Conservation (phyloP, 2,113 vertebrate genomes). For the Casuarius casuarius region DNA sequence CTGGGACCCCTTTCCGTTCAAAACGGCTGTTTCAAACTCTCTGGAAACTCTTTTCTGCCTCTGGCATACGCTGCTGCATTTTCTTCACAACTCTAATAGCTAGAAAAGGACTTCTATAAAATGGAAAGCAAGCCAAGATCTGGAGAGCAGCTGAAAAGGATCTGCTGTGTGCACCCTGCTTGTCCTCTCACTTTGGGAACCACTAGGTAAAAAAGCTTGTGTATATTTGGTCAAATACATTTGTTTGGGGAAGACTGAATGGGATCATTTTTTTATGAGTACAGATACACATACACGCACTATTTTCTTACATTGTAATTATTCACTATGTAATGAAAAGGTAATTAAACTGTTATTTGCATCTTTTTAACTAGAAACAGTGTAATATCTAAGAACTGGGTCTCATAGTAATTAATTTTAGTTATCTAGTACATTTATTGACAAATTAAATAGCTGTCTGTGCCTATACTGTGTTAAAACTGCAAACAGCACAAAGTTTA, state of each 20-base stretch:
- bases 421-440: conserved; percentile 50
- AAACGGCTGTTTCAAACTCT: not conserved
- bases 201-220: not conserved
- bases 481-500: not conserved
- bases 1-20: not conserved
- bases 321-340: not conserved
- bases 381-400: conserved; percentile 34
- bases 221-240: not conserved
- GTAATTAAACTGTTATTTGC: conserved; percentile 21
- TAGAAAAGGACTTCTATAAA: not conserved
- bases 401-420: conserved; percentile 27
- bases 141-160: conserved; percentile 11
- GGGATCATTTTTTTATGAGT: not conserved
- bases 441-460: not conserved
- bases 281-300: not conserved
- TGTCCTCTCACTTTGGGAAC: conserved; percentile 15
- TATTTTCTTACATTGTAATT: not conserved
- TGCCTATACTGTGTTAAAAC: not conserved
- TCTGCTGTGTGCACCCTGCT: not conserved
- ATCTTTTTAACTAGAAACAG: conserved; percentile 46
- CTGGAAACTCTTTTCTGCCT: not conserved
- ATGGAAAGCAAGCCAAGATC: not conserved
- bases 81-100: not conserved
- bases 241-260: not conserved
- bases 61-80: not conserved